A percentile compares a stretch with the other conserved stretches of the same genome.
Conservation (phyloP, 1,140 invertebrate genomes). For the Bemisia tabaci region DNA sequence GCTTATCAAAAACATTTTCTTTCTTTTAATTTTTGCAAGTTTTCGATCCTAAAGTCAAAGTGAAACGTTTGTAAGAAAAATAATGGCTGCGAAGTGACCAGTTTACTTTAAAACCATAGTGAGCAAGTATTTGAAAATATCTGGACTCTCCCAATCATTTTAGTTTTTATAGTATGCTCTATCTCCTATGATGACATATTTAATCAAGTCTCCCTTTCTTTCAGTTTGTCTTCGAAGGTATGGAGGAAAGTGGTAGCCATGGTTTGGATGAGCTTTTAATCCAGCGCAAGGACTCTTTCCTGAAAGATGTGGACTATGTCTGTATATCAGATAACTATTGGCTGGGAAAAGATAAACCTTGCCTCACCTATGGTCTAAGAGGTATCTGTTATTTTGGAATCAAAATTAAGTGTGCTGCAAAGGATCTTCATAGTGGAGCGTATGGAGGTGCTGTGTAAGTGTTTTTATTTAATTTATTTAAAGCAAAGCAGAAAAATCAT, state of each 20-base stretch:
- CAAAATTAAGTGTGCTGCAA: constrained; percentile 74
- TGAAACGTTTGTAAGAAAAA: too few relatives aligned
- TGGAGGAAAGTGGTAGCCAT: constrained; percentile 96
- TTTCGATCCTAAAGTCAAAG: too few relatives aligned
- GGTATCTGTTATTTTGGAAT: constrained; percentile 87
- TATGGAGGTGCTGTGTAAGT: constrained; percentile 80
- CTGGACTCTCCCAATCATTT: too few relatives aligned
- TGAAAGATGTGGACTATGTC: constrained; percentile 78
- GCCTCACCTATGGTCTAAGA: constrained; percentile 90
- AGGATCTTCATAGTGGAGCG: constrained; percentile 91
- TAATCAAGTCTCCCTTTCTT: constrained; percentile 21
- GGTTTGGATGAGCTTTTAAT: constrained; percentile 80
- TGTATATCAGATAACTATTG: constrained; percentile 99
- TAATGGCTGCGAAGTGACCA: too few relatives aligned
- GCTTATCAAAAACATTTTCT: too few relatives aligned
- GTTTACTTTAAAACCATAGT: too few relatives aligned
- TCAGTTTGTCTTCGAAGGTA: constrained; percentile 91
- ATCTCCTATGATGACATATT: too few relatives aligned
- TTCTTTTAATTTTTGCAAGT: too few relatives aligned
- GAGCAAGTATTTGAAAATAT: too few relatives aligned
- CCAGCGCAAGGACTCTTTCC: constrained; percentile 58
- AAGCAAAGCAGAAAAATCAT: neutral
- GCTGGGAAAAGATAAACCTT: constrained; percentile 92
- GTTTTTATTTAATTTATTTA: too few relatives aligned
- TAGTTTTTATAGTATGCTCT: too few relatives aligned